Evolutionary conservation across 2,113 vertebrate genomes (phyloP), one percentile per base, ranked within the genome.

Genomic region (Orthonyx spaldingii): DNA sequence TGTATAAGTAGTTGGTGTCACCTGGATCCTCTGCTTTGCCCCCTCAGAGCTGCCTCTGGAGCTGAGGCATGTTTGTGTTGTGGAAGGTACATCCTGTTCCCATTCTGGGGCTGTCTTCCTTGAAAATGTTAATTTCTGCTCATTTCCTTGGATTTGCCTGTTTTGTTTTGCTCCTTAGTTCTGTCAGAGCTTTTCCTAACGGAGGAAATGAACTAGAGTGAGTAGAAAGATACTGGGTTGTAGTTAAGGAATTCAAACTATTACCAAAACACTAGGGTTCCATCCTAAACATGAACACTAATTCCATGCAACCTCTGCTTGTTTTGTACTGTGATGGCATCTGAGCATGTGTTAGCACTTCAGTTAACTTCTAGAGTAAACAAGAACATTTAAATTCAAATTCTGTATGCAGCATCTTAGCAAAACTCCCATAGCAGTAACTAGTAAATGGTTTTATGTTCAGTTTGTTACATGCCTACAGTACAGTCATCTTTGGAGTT

Each of bases 1-100:
- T 18, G 6, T 22, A 0, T 1, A 10, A 24, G n/a, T 7, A 4
- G 39, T 11, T 61, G 13, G 16, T 3, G 2, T 68, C 66, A 42
- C 28, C 53, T 39, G 53, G 17, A 52, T 65, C 15, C 37, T 84
- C 55, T 46, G 9, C 47, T 82, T 30, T 41, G 39, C 19, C 70
- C 17, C 49, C 16, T n/a, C 35, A 14, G 44, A 41, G 57, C 52
- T 79, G 14, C 33, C 63, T 75, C 35, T 87, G 74, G 33, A 60
- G 46, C 47, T 78, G 42, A 84, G 32, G 46, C 37, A 32, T 7
- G 1, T 69, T 84, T 53, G 15, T 41, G 5, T 44, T 76, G 32
- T 20, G 24, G 50, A 53, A 50, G 9, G 5, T 6, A 3, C 8
- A 33, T 20, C 6, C 26, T 57, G 30, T 64, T 39, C 37, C 27